A percentile compares a stretch with the other conserved stretches of the same genome.
Conservation (phyloP, 2,113 vertebrate genomes). For the Gavia stellata region DNA sequence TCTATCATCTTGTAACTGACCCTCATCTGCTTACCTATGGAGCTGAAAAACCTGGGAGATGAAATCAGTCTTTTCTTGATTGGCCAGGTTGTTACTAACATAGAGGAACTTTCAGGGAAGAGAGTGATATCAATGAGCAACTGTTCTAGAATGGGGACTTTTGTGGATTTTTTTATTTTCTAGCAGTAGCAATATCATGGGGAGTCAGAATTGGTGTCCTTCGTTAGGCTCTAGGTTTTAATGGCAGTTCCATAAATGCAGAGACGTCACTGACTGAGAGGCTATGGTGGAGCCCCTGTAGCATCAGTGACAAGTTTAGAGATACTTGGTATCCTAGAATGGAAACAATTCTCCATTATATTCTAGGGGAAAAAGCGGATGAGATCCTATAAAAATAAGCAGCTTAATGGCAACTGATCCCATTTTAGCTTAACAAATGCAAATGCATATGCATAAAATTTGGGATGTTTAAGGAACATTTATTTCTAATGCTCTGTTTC, state of each 20-base stretch:
- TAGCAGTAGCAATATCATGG: background rate
- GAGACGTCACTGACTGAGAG: accelerated
- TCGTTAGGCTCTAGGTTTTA: background rate
- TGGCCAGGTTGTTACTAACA: background rate
- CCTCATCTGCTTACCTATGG: background rate
- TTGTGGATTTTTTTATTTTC: background rate
- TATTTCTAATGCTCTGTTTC: background rate
- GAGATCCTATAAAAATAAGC: background rate
- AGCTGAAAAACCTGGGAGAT: background rate
- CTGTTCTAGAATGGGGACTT: background rate
- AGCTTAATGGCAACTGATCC: background rate
- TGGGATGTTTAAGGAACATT: background rate
- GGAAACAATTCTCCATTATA: background rate
- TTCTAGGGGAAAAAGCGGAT: background rate
- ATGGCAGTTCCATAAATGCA: background rate
- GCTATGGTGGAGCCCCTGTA: background rate
- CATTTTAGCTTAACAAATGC: background rate
- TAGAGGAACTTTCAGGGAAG: background rate
- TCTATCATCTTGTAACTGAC: background rate
- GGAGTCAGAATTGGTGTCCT: background rate
- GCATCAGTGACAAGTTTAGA: background rate
- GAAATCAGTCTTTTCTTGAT: accelerated
- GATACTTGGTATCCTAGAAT: background rate
- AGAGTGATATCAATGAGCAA: background rate
- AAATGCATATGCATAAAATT: background rate